Evolutionary conservation across 2,888 invertebrate species (phyloP).

Genomic region (Pterostichus madidus): DNA sequence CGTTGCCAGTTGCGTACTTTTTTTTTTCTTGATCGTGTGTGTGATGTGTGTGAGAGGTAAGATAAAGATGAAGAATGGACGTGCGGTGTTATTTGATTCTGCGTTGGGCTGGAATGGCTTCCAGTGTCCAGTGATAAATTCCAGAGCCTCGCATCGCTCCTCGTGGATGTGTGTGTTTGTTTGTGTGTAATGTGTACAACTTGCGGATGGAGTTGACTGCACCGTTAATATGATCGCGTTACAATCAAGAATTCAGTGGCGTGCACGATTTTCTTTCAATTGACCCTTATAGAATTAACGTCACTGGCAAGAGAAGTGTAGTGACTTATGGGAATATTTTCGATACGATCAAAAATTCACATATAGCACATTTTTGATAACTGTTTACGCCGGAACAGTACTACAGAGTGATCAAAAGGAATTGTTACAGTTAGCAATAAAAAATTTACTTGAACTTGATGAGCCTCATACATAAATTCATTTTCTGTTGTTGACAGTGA

Average conservation of each 20-base stretch:
- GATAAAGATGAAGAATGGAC: conserved; percentile 18
- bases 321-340: too few species aligned
- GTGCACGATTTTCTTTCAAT: background rate
- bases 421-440: too few species aligned
- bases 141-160: conserved; percentile 22
- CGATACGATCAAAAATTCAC: too few species aligned
- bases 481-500: too few species aligned
- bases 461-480: too few species aligned
- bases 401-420: too few species aligned
- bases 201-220: conserved; percentile 31
- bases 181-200: background rate
- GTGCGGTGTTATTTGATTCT: conserved; percentile 44
- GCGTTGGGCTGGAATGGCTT: conserved; percentile 35
- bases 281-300: background rate
- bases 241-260: conserved; percentile 5
- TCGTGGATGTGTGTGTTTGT: background rate
- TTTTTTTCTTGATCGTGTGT: background rate
- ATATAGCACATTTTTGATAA: too few species aligned
- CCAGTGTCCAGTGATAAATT: conserved; percentile 53
- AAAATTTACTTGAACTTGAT: too few species aligned
- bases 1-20: background rate
- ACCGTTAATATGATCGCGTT: conserved; percentile 35
- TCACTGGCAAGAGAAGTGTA: too few species aligned
- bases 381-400: too few species aligned
- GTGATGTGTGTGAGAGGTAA: background rate